Conservation (phyloP, 2,888 invertebrate species). For the Choreutis nemorana region DNA sequence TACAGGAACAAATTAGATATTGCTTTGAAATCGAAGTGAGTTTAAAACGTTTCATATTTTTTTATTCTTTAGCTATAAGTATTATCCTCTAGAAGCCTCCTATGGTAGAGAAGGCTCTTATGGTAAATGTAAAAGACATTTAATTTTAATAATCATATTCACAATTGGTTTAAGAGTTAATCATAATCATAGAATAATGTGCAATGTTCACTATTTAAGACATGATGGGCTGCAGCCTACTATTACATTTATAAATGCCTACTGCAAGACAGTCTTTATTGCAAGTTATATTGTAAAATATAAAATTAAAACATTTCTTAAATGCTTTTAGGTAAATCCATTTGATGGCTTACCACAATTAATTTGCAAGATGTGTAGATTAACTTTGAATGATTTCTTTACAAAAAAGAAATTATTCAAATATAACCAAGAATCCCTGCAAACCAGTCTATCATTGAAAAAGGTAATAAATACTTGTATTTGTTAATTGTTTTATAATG, state of each 20-base stretch:
- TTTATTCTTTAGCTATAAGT: neutral
- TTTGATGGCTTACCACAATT: conserved; percentile 54
- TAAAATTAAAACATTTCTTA: conserved; percentile 3
- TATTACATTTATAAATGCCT: too few relatives aligned
- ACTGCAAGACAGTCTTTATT: too few relatives aligned
- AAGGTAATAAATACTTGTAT: too few relatives aligned
- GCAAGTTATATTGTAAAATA: neutral
- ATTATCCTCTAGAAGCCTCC: too few relatives aligned
- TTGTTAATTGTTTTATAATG: too few relatives aligned
- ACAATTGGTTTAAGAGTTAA: too few relatives aligned
- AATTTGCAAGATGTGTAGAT: conserved; percentile 43
- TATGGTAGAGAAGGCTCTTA: too few relatives aligned
- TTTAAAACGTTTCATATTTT: conserved; percentile 9
- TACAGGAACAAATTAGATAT: conserved; percentile 40
- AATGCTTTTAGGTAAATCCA: conserved; percentile 40
- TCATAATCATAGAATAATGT: too few relatives aligned
- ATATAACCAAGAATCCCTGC: conserved; percentile 35
- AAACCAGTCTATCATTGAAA: conserved; percentile 13
- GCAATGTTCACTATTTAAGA: too few relatives aligned
- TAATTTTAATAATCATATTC: too few relatives aligned
- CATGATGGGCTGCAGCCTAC: too few relatives aligned
- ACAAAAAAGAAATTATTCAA: conserved; percentile 26
- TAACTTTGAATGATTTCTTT: conserved; percentile 25
- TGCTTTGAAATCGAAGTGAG: conserved; percentile 52
- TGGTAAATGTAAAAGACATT: too few relatives aligned